phyloP scores from a whole-genome alignment of 2,888 invertebrate genomes.

The Encarsia formosa region DNA sequence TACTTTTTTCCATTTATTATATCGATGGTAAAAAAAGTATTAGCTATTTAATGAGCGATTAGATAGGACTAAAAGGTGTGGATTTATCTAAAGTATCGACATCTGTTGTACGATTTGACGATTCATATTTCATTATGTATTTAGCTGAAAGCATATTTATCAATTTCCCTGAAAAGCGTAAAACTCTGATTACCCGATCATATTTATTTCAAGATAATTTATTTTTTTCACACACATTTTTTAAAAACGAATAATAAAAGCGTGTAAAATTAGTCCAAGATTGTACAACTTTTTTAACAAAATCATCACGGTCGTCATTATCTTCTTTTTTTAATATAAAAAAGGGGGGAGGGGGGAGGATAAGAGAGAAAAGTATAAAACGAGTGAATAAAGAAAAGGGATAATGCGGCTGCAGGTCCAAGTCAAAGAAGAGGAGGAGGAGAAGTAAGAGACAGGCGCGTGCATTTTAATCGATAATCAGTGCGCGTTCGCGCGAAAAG shows the following conservation, averaged over 20 bases:
- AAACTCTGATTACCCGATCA: no score
- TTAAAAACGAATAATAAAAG: no score
- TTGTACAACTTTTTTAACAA: neutral
- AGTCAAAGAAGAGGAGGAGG: conserved; percentile 15
- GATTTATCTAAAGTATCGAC: conserved; percentile 46
- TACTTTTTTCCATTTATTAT: conserved; percentile 15
- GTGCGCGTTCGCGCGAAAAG: conserved; percentile 41
- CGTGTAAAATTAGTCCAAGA: conserved; percentile 4
- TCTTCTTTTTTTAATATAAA: no score
- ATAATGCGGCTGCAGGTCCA: conserved; percentile 2
- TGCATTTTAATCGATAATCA: conserved; percentile 48
- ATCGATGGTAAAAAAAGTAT: conserved; percentile 45
- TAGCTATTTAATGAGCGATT: conserved; percentile 47
- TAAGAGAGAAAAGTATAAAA: conserved; percentile 1
- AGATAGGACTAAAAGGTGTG: conserved; percentile 46
- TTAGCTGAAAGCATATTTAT: neutral
- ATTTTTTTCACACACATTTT: no score
- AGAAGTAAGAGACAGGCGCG: conserved; percentile 31
- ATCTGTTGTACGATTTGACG: conserved; percentile 34
- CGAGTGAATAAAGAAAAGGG: neutral
- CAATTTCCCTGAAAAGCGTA: no score
- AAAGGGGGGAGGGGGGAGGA: no score
- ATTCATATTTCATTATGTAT: conserved; percentile 1
- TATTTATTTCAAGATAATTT: no score
- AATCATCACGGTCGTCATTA: no score